These are phyloP conservation scores for Coranthus polyacanthus DNA, from an alignment of 2,797 vertebrate species.

Conservation along the genomic window DNA sequence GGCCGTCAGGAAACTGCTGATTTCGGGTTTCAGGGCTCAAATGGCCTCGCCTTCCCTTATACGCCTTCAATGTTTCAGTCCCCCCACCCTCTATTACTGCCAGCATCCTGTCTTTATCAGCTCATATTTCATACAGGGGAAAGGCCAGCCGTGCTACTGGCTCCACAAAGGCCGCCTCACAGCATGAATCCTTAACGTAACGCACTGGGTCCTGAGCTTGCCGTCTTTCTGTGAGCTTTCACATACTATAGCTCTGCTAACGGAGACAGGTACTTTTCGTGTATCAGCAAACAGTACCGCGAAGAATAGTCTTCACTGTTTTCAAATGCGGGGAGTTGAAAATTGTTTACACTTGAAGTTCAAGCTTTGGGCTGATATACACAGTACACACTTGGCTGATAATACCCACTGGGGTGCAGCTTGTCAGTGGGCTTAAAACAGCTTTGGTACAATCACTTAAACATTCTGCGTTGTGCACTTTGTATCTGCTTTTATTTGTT, in stretches of 20 bases:
- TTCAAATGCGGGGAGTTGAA: slow-evolving; percentile 1
- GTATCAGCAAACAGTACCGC: neutral
- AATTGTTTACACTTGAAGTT: neutral
- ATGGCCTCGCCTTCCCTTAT: slow-evolving; percentile 37
- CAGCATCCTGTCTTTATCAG: slow-evolving; percentile 75
- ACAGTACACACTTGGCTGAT: neutral
- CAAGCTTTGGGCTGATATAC: too few species aligned
- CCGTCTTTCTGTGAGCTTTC: too few species aligned
- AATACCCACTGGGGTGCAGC: neutral
- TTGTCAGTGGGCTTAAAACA: neutral
- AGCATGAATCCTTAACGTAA: slow-evolving; percentile 44
- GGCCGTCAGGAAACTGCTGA: slow-evolving; percentile 75
- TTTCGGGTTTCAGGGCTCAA: slow-evolving; percentile 69
- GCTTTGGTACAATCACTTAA: neutral
- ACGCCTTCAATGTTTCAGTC: slow-evolving; percentile 20
- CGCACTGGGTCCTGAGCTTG: slow-evolving; percentile 3
- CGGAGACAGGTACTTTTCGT: neutral
- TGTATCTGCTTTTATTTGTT: neutral
- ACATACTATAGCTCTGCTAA: too few species aligned
- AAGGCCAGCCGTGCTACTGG: slow-evolving; percentile 2
- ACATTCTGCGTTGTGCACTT: neutral
- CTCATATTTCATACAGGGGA: slow-evolving; percentile 69
- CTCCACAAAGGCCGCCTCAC: slow-evolving; percentile 35
- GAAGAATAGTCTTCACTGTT: neutral
- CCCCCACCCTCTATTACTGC: slow-evolving; percentile 39